Evolutionary conservation across 2,888 invertebrate species (phyloP), one percentile per base, ranked within the genome.

Genomic region (Halictus quadricinctus): DNA sequence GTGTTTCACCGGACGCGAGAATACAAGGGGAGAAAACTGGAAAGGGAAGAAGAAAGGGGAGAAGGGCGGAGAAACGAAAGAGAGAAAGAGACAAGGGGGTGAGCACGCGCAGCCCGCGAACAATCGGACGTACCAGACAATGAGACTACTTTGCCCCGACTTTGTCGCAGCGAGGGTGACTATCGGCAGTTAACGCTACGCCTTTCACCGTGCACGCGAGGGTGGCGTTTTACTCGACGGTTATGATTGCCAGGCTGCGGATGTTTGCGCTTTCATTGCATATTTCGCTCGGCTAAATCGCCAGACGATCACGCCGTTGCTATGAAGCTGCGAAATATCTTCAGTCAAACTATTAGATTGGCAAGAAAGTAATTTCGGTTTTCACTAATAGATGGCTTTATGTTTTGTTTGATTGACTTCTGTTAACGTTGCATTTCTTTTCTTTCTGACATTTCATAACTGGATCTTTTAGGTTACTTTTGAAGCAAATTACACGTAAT

Each of bases 71-170:
- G 29, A 69, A 54, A 21, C 54, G 50, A 25, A 64, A 3, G 18
- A 15, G 12, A 25, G 64, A 72, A 8, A 46, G 36, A 10, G 29
- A 50, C 43, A 70, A 13, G 69, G 29, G 54, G 79, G 66, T 8
- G 54, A 86, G 88, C 85, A 87, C 80, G 87, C 81, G 88, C 76
- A 80, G 73, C 66, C 72, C 69, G 41, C 78, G 89, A 88, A 92
- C 92, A 92, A 92, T 91, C 88, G 85, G 72, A 79, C 81, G 85
- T 76, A 74, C 70, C 84, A 89, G 91, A 92, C 92, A 92, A 92
- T 92, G 89, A 90, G 91, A 90, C 90, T 91, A 92, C 90, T 91
- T 89, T 88, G 88, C 86, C 81, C 87, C 75, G 86, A 85, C 72
- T 74, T 79, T 74, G 85, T 82, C 83, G 81, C 81, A 79, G 75